Evolutionary conservation across 2,113 vertebrate species (phyloP), one percentile per base, ranked within the genome.

Genomic region (Edolisoma coerulescens): DNA sequence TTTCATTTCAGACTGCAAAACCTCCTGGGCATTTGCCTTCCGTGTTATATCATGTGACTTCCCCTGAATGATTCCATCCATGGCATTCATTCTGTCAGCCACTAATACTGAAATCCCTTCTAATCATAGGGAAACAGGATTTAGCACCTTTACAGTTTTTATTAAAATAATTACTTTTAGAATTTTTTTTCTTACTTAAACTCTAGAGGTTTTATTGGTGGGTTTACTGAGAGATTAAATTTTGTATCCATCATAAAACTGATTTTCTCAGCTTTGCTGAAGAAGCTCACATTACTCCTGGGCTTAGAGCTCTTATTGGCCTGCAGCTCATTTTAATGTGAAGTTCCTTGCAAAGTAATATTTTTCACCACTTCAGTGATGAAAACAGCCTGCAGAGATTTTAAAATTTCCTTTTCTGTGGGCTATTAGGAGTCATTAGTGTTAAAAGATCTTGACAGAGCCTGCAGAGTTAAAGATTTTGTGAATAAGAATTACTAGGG

Each of bases 351-450:
- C 44, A 86, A 78, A 94, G 68, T 79, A 61, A 82, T 82, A 63
- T 50, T 91, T 95, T 96, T 85, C 60, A 41, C 17, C 56, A 60
- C 59, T 77, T 54, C 68, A 71, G 52, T 1, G 7, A 32, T 64
- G 73, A 70, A 95, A 97, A 75, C 17, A 49, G 64, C 44, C 64
- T 81, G 44, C 49, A 75, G 76, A 60, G 71, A 39, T 81, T 80
- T 87, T 86, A 93, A 70, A 5, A 3, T 87, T 93, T 88, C 71
- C 57, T 90, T 86, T 96, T 68, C 85, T 93, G 35, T 90, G 79
- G 24, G 37, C 71, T 75, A 7, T 90, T 92, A 94, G 37, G 44
- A 90, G 18, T 71, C 60, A 70, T 93, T 95, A 92, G 56, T 45
- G n/a, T 60, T 92, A 76, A 94, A 84, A 86, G 71, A 56, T 63